Base-by-base conservation (phyloP, 2,113 vertebrate species). In the Calyptommatus sinebrachiatus region DNA sequence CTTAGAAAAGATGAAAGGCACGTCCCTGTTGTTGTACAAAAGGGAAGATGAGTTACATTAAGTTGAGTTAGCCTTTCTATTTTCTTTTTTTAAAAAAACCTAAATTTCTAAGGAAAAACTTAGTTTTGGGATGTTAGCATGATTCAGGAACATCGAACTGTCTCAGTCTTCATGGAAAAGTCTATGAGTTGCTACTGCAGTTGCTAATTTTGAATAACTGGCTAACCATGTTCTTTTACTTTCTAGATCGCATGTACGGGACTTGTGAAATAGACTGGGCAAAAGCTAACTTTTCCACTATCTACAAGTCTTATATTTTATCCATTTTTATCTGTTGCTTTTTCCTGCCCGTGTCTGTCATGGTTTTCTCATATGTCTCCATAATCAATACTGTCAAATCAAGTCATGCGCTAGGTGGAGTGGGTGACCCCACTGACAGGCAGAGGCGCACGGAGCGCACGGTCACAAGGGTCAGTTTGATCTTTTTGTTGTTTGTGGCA, bases 251-350 rank as follows among this genome's bases (percentile, higher is more conserved):
- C 35, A 95, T 95, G 76, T 96, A 96, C 5, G 95, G 96, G 70
- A 97, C 95, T 6, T 97, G 94, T 90, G 95, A 97, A 88, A 94
- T 96, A 84, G 97, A 97, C 88, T 97, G 97, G 97, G 93, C 95
- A 88, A 97, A 96, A 94, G 96, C 96, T 70, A 97, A 94, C 77
- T 97, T 96, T 86, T 98, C 97, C 76, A 96, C 95, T 35, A 95
- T 97, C 88, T 91, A 96, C 90, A 97, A 97, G 79, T 96, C 95
- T 80, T 96, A 95, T 87, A 96, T 96, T 53, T 50, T 97, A 83
- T 96, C 96, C 87, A 95, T 96, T 91, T 96, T 96, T 68, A 94
- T 96, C 91, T 96, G 95, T 88, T 96, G 95, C 85, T 96, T 97
- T 84, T 94, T 96, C 90, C 81, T 97, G 24, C 95, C 95, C 10